These are phyloP conservation scores for Atta texana DNA, from an alignment of 1,140 invertebrate species.

Conservation along the genomic window DNA sequence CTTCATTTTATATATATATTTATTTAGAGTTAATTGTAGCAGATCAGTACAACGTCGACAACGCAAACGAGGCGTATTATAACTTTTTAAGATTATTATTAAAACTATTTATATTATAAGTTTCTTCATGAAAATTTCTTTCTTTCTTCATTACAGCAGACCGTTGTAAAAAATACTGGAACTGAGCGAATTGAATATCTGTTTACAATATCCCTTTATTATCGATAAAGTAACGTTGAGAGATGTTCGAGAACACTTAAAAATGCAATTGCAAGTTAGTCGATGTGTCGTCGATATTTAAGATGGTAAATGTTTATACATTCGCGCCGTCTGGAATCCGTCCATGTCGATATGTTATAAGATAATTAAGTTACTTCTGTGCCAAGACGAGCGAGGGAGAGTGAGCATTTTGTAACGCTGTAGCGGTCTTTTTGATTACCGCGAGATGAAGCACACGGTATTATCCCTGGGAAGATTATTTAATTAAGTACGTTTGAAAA, in stretches of 20 bases:
- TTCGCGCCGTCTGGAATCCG: conserved; percentile 61
- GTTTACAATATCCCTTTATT: not conserved
- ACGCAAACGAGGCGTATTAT: not conserved
- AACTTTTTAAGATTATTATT: not conserved
- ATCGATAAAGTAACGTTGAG: not conserved
- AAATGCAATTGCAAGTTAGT: not conserved
- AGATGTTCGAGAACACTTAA: not conserved
- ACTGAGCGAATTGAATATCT: not conserved
- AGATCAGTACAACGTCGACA: not conserved
- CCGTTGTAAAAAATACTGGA: not conserved
- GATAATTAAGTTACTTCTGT: conserved; percentile 74
- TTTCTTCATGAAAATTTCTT: not conserved
- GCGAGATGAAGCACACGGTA: conserved; percentile 55
- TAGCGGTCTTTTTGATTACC: conserved; percentile 57
- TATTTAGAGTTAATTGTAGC: not conserved
- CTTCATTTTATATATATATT: no score
- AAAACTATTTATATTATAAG: not conserved
- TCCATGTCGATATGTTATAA: conserved; percentile 52
- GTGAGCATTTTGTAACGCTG: conserved; percentile 72
- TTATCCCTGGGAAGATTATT: not conserved
- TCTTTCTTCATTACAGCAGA: not conserved
- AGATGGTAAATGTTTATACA: not conserved
- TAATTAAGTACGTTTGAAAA: not conserved
- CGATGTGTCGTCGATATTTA: not conserved
- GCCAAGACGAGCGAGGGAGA: conserved; percentile 67